Conservation (phyloP, 2,888 invertebrate genomes). For the Dicyrtoma fusca region DNA sequence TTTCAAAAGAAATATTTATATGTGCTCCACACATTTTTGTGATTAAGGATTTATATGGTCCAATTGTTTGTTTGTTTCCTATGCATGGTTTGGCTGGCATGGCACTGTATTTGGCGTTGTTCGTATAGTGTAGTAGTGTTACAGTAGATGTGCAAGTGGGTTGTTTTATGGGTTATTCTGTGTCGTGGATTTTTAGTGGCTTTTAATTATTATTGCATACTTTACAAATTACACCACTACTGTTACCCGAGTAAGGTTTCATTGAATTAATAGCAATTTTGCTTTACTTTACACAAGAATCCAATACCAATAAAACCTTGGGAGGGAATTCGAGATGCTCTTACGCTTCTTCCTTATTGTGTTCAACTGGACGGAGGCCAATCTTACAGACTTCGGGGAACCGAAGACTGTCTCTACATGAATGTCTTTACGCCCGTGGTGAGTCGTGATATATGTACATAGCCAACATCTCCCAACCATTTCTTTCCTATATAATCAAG, state of each 20-base stretch:
- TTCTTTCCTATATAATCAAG: too few relatives aligned
- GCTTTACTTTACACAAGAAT: not conserved
- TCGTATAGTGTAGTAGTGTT: too few relatives aligned
- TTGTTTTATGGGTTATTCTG: too few relatives aligned
- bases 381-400: conserved; percentile 24
- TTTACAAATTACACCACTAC: not conserved
- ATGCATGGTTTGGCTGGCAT: too few relatives aligned
- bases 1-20: not conserved
- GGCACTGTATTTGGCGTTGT: too few relatives aligned
- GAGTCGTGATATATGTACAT: too few relatives aligned
- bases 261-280: too few relatives aligned
- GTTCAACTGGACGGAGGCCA: conserved; percentile 26
- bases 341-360: conserved; percentile 25
- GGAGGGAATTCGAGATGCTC: conserved; percentile 32
- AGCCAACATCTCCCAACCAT: too few relatives aligned
- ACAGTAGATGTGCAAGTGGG: conserved; percentile 5
- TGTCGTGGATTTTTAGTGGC: too few relatives aligned
- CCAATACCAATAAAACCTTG: conserved; percentile 29
- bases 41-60: not conserved
- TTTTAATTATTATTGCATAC: not conserved
- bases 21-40: not conserved
- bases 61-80: too few relatives aligned
- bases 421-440: conserved; percentile 29
- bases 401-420: conserved; percentile 33
- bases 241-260: not conserved